A percentile compares a stretch with the other conserved stretches of the same genome.
phyloP scores from a whole-genome alignment of 2,113 vertebrate species.

The Hyaena hyaena region DNA sequence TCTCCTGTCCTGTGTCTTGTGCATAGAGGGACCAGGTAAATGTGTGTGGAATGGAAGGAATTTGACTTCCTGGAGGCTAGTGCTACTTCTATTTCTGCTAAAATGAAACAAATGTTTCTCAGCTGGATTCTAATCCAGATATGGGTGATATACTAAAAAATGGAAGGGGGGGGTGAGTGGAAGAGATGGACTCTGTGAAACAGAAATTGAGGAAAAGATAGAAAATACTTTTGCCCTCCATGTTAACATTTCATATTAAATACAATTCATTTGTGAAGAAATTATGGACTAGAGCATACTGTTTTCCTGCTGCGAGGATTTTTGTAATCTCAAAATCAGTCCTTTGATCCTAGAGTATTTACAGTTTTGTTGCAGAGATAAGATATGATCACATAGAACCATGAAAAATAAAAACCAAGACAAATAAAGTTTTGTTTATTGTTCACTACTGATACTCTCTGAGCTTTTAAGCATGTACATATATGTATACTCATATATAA shows the following conservation, averaged over 20 bases:
- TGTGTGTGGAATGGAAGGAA: background rate
- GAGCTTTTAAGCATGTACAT: background rate
- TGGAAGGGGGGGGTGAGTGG: background rate
- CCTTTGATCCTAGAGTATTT: background rate
- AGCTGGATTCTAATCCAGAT: constrained; percentile 28
- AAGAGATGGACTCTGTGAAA: background rate
- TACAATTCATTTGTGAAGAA: background rate
- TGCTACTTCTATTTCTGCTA: background rate
- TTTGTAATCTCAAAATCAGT: background rate
- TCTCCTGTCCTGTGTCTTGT: background rate
- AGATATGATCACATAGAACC: background rate
- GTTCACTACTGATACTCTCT: background rate
- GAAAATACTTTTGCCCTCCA: background rate
- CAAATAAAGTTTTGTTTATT: constrained; percentile 7
- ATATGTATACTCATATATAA: background rate
- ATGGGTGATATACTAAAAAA: constrained; percentile 41
- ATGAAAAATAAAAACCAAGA: constrained; percentile 17
- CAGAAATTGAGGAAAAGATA: background rate
- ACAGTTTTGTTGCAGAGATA: background rate
- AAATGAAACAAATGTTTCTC: constrained; percentile 58
- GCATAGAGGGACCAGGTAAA: background rate
- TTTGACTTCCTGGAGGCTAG: background rate
- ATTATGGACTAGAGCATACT: background rate
- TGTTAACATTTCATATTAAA: background rate
- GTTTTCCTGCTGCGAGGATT: background rate